Evolutionary conservation across 2,888 invertebrate species (phyloP), one percentile per base, ranked within the genome.

Genomic region (Psylliodes chrysocephalus): DNA sequence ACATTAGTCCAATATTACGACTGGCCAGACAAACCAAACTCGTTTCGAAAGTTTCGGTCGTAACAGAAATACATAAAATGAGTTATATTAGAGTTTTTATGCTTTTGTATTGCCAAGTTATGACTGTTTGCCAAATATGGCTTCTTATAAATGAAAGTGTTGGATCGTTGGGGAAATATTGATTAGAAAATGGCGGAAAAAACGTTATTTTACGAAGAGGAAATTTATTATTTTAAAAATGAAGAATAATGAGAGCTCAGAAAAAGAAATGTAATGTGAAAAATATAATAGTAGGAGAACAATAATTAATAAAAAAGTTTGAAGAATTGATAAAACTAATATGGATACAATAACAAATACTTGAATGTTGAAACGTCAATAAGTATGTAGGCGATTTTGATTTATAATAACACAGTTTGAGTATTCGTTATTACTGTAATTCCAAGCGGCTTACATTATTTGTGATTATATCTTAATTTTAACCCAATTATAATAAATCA

Each of bases 1-100:
- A 15, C 18, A 42, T 55, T 42, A 14, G 42, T 42, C 18, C 19
- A 28, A 42, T 55, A 55, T 55, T 55, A 55, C 35, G 33, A 51
- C 33, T 51, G 5, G 12, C 5, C 22, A 52, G 28, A 42, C 30
- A 52, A 52, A 51, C 42, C 18, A 22, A 52, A 60, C 52, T 42
- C 52, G 51, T 33, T 40, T 30, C 40, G 19, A 52, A n/a, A 60
- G 52, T 49, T 49, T 33, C 30, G 52, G 38, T 35, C 44, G 30
- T 62, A 62, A 56, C 15, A 42, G 33, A 56, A 62, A 49, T 62
- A 62, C 51, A 62, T 62, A 62, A 56, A 62, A 62, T 42, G 44
- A 62, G 44, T 56, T 62, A 56, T 62, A 62, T 62, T 49, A 62
- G 56, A 49, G 46, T 30, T 52, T 60, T 60, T 56, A 55, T 55